Evolutionary conservation across 2,888 invertebrate genomes (phyloP), one percentile per base, ranked within the genome.

Genomic region (Pristionchus japonicus): DNA sequence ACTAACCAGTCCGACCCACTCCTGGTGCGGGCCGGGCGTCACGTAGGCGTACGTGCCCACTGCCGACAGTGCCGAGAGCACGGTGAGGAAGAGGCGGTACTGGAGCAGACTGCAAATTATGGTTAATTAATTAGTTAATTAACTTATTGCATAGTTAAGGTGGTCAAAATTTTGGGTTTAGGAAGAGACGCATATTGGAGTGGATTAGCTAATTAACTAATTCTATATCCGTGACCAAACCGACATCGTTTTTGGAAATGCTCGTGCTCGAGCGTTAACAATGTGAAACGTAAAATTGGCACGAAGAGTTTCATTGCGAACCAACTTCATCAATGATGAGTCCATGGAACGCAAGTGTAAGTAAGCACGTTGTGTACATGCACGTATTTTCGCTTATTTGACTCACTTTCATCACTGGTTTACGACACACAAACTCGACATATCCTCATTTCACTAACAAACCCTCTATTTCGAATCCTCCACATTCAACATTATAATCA

Each of bases 11-110:
- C 91, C 90, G 43, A 95, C 92, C 89, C 92, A 92, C 93, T 95
- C 86, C 89, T 95, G 94, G 91, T 95, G 95, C 47, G 93, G 89
- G 86, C 95, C 95, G 57, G 94, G 95, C 47, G 93, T 90, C 86
- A 93, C 90, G 90, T 95, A 95, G 20, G 94, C 89, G 82, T 93
- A 90, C 49, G 93, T 89, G 37, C 94, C 89, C n/a, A 91, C 61
- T 9, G 91, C 88, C 57, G 93, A 85, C n/a, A 92, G 9, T 31
- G 92, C 77, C 27, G 92, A 86, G 4, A 92, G 47, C n/a, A 91
- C 84, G 0, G 91, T 52, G 40, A 94, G 90, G 23, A 93, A 57
- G 17, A 88, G 9, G 87, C 91, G 91, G 90, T 93, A 92, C 37
- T 91, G 89, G 92, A 94, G 93, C 86, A 95, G 91, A 87, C 95